Conservation (phyloP, 2,888 invertebrate genomes). For the Hypercompe scribonia region DNA sequence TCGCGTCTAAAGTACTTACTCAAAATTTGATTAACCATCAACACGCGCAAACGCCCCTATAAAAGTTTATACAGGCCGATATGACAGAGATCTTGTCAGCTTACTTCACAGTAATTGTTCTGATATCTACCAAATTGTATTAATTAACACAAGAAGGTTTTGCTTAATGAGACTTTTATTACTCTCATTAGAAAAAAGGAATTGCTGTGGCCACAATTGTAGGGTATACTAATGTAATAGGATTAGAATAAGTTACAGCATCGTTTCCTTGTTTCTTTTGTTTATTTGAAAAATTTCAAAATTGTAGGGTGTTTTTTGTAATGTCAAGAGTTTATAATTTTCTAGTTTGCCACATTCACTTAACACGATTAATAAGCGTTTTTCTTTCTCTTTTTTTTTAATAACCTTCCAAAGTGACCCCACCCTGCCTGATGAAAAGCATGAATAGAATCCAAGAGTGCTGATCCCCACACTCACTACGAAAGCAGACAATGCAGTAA, state of each 20-base stretch:
- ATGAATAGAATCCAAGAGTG: too few relatives aligned
- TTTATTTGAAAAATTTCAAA: background rate
- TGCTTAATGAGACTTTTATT: slow-evolving; percentile 48
- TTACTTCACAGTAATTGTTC: slow-evolving; percentile 33
- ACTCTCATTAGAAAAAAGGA: slow-evolving; percentile 35
- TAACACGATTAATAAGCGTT: too few relatives aligned
- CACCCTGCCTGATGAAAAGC: too few relatives aligned
- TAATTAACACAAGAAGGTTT: slow-evolving; percentile 41
- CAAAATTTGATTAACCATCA: slow-evolving; percentile 39
- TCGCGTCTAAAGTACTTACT: slow-evolving; percentile 13
- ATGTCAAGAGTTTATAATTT: background rate
- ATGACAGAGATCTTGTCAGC: slow-evolving; percentile 28
- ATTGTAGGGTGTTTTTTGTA: background rate
- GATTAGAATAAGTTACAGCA: background rate
- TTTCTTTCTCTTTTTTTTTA: too few relatives aligned
- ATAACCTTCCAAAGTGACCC: too few relatives aligned
- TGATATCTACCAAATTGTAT: slow-evolving; percentile 34
- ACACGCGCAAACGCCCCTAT: slow-evolving; percentile 26
- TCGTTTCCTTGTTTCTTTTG: background rate
- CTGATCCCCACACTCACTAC: too few relatives aligned
- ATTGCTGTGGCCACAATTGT: background rate
- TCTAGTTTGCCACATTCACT: background rate
- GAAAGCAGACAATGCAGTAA: too few relatives aligned
- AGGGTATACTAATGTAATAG: background rate
- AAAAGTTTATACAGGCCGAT: slow-evolving; percentile 31